Evolutionary conservation across 2,888 invertebrate genomes (phyloP), one percentile per base, ranked within the genome.

Genomic region (Agrotis exclamationis): DNA sequence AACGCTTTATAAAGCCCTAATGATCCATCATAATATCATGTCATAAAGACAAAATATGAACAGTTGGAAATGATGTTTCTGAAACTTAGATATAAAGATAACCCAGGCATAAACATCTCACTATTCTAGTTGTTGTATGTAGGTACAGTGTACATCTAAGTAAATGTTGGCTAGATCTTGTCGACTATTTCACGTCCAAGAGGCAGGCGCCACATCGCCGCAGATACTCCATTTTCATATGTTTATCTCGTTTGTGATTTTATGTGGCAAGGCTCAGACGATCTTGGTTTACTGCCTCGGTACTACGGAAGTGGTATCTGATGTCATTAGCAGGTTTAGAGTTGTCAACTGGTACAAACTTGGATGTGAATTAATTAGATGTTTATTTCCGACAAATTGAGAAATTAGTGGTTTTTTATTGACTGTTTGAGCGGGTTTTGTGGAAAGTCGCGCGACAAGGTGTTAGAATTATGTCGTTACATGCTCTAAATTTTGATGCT

Each of bases 191-290:
- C 50, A 59, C 13, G 65, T 53, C 18, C 16, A 47, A 20, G 50
- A 18, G 22, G 13, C 64, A 58, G 67, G 71, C 81, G 81, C 76
- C 66, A 47, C 50, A 44, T 20, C 39, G 58, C 60, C 56, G 60
- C 59, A 54, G 53, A 66, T 62, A 76, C 60, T 53, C 66, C 22
- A 76, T 70, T 80, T 80, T 63, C 81, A 71, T 79, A 76, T 76
- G 78, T 81, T 79, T 81, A 81, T 79, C 72, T 76, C 33, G 77
- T 80, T 81, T 66, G 53, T 33, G 51, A 79, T 59, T 79, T 79
- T 81, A 79, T 76, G 77, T 33, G 51, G 56, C 59, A 64, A 65
- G 50, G 53, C 76, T 76, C 48, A 48, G 63, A 63, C 70, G 59
- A 66, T 76, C 63, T 28, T 51, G 13, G 70, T 78, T 80, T 80